phyloP scores from a whole-genome alignment of 2,888 invertebrate species.

The Lomographa bimaculata region DNA sequence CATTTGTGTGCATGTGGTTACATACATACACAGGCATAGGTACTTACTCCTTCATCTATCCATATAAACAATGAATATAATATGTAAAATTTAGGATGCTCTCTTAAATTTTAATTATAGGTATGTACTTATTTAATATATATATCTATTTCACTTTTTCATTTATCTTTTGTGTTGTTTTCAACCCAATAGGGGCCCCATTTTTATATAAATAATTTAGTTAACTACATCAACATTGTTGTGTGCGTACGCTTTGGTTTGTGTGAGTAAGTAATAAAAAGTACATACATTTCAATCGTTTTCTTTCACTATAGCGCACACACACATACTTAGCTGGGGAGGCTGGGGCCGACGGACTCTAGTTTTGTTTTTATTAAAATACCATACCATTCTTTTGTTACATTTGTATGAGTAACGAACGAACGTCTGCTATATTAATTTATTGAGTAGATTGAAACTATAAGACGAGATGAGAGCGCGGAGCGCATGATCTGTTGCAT shows the following conservation, averaged over 20 bases:
- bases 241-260: conserved; percentile 35
- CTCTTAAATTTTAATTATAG: no score
- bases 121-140: no score
- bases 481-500: conserved; percentile 21
- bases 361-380: conserved; percentile 66
- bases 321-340: conserved; percentile 50
- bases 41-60: no score
- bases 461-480: conserved; percentile 9
- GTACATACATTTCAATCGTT: conserved; percentile 46
- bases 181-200: conserved; percentile 54
- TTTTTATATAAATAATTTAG: conserved; percentile 53
- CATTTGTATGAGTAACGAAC: conserved; percentile 26
- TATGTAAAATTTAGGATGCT: no score
- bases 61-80: no score
- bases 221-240: conserved; percentile 30
- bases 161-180: conserved; percentile 23
- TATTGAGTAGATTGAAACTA: conserved; percentile 10
- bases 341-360: conserved; percentile 47
- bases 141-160: no score
- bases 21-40: conserved; percentile 11
- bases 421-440: conserved; percentile 19
- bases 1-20: conserved; percentile 2
- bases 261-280: conserved; percentile 40
- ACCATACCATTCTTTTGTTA: conserved; percentile 44
- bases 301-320: conserved; percentile 43